phyloP scores from a whole-genome alignment of 2,113 vertebrate genomes.

The Conger conger region DNA sequence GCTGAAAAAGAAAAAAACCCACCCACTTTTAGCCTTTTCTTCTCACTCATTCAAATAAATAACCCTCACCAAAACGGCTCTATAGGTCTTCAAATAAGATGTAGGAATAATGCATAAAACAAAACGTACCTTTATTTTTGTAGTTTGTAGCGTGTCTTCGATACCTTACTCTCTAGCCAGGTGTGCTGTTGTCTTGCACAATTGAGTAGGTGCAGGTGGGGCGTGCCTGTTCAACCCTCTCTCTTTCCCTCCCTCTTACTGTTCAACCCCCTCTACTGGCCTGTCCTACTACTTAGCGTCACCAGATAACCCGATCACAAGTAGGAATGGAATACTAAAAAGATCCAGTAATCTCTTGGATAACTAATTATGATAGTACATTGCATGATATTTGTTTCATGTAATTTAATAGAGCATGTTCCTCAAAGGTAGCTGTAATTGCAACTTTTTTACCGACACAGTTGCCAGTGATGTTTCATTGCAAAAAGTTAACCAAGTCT shows the following conservation, averaged over 20 bases:
- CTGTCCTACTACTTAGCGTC: not conserved
- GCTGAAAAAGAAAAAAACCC: not conserved
- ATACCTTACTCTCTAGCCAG: not conserved
- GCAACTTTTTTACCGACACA: no score
- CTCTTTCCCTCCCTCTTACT: not conserved
- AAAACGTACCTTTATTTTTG: not conserved
- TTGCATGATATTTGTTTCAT: no score
- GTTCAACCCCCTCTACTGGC: not conserved
- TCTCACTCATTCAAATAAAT: not conserved
- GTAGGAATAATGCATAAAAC: not conserved
- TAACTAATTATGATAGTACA: no score
- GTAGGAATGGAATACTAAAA: no score
- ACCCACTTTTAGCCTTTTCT: not conserved
- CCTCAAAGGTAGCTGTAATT: no score
- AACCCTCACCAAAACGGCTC: not conserved
- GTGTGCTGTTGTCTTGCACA: not conserved
- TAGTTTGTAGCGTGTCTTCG: not conserved
- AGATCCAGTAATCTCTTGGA: no score
- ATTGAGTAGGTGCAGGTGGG: not conserved
- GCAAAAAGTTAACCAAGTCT: no score
- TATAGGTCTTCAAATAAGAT: not conserved
- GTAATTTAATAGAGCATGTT: no score
- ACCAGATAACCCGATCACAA: no score
- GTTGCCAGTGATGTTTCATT: no score
- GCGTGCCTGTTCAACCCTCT: not conserved